phyloP scores from a whole-genome alignment of 2,888 invertebrate species.

The Mantis religiosa region DNA sequence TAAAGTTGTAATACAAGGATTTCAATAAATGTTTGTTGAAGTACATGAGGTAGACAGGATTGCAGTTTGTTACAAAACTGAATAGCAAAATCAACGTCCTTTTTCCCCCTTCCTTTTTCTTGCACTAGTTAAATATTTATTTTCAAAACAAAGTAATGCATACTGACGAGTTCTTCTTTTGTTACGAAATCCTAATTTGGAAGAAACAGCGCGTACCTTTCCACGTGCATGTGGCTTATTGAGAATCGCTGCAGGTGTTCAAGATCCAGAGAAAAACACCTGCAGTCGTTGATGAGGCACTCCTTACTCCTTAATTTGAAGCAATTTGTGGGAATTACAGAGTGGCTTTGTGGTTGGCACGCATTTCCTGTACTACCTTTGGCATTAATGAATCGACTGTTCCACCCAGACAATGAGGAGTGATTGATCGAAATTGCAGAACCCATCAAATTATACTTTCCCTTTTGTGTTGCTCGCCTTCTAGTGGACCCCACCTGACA shows the following conservation, averaged over 20 bases:
- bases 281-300: neutral
- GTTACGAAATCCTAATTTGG: neutral
- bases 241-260: neutral
- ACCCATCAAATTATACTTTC: neutral
- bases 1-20: too few relatives aligned
- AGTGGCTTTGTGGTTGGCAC: neutral
- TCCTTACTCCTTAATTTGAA: neutral
- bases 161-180: neutral
- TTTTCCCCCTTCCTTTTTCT: too few relatives aligned
- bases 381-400: neutral
- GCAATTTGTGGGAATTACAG: neutral
- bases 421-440: neutral
- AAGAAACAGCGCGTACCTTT: neutral
- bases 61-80: too few relatives aligned
- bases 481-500: too few relatives aligned
- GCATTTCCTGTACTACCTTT: neutral
- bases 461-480: too few relatives aligned
- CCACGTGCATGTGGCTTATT: neutral
- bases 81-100: too few relatives aligned
- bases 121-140: too few relatives aligned
- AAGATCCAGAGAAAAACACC: neutral
- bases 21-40: too few relatives aligned
- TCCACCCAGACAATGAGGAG: neutral
- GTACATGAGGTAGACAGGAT: too few relatives aligned
- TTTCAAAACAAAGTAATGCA: too few relatives aligned